Conservation (phyloP, 2,113 vertebrate genomes). For the Semicossyphus pulcher region DNA sequence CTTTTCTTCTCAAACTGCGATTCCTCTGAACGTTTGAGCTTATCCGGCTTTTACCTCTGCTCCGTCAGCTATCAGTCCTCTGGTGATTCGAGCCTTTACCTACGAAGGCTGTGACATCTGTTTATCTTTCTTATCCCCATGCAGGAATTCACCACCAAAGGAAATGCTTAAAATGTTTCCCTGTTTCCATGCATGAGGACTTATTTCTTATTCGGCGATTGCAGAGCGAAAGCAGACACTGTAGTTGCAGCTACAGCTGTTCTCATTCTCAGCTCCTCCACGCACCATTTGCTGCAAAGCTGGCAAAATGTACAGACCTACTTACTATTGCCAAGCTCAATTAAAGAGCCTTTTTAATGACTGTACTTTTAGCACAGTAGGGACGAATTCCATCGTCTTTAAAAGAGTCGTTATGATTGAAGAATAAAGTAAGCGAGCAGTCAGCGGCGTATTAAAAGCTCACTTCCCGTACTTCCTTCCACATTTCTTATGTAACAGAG, state of each 20-base stretch:
- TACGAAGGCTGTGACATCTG: constrained; percentile 51
- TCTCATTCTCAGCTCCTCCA: constrained; percentile 53
- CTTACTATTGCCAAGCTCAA: constrained; percentile 55
- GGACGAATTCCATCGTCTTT: constrained; percentile 40
- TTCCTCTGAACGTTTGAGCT: constrained; percentile 30
- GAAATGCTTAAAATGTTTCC: constrained; percentile 42
- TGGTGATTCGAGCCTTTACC: constrained; percentile 51
- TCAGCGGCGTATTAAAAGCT: constrained; percentile 58
- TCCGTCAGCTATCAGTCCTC: constrained; percentile 34
- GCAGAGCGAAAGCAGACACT: constrained; percentile 27
- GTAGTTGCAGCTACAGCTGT: constrained; percentile 60
- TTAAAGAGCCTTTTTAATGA: constrained; percentile 61
- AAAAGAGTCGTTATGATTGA: constrained; percentile 22
- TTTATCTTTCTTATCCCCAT: constrained; percentile 65
- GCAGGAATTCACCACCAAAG: constrained; percentile 58
- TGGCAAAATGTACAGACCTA: constrained; percentile 54
- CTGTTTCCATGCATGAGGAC: constrained; percentile 16
- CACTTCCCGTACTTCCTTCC: constrained; percentile 51
- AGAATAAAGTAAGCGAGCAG: constrained; percentile 51
- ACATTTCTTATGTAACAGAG: constrained; percentile 64
- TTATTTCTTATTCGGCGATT: constrained; percentile 36
- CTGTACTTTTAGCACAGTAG: constrained; percentile 37
- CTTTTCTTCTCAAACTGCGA: constrained; percentile 29
- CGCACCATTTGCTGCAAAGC: constrained; percentile 67
- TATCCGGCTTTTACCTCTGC: constrained; percentile 25